phyloP scores from a whole-genome alignment of 2,888 invertebrate genomes.

The Nymphalis urticae region DNA sequence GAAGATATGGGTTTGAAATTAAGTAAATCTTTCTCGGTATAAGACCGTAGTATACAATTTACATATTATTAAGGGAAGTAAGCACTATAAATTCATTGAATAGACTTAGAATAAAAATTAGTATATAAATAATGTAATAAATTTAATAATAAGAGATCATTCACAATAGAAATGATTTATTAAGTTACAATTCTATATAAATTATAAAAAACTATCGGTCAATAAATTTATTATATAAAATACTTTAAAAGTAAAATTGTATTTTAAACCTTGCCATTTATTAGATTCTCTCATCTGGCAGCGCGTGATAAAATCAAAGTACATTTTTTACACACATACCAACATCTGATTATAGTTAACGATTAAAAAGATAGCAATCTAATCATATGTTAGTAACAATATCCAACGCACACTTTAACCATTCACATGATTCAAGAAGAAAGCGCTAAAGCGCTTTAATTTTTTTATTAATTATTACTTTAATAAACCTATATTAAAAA shows the following conservation, averaged over 20 bases:
- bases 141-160: not conserved
- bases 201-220: no score
- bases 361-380: slow-evolving; percentile 49
- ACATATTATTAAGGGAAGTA: not conserved
- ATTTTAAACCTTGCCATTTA: slow-evolving; percentile 9
- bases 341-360: slow-evolving; percentile 42
- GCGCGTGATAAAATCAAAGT: slow-evolving; percentile 32
- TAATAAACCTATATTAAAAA: not conserved
- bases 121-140: slow-evolving; percentile 4
- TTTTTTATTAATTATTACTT: not conserved
- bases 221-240: not conserved
- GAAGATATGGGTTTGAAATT: not conserved
- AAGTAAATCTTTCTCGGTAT: no score
- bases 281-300: slow-evolving; percentile 25
- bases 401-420: slow-evolving; percentile 36
- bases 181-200: no score
- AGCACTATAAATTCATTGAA: not conserved
- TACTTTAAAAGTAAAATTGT: not conserved
- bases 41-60: not conserved
- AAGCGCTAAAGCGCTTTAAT: slow-evolving; percentile 33
- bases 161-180: not conserved
- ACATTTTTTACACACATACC: slow-evolving; percentile 39
- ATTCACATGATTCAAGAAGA: slow-evolving; percentile 32
- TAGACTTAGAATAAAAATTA: not conserved
- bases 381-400: slow-evolving; percentile 46